Base-by-base conservation (phyloP, 2,113 vertebrate genomes). In the Sigmodon hispidus region DNA sequence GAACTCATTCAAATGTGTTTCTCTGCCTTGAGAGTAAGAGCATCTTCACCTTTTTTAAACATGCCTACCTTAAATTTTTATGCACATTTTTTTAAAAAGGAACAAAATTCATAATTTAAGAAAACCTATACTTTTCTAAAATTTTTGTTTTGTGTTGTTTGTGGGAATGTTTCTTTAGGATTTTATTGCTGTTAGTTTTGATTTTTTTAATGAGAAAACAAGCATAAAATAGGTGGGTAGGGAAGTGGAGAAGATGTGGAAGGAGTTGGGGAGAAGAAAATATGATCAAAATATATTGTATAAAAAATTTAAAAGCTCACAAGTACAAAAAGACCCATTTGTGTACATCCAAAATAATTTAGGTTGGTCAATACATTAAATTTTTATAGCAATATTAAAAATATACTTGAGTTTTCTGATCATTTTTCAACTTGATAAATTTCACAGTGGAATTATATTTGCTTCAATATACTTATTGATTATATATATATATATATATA, bases 51-150 rank as follows among this genome's bases (percentile, higher is more conserved):
- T 34, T 29, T 69, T 73, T 63, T 76, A 76, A 3, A 43, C 24
- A 76, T 24, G 12, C 77, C 55, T 79, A 7, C 61, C n/a, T 77
- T 48, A 77, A 77, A 84, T n/a, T 36, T 93, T n/a, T 88, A n/a
- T n/a, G n/a, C n/a, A n/a, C n/a, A n/a, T n/a, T n/a, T 36, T 93
- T n/a, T 88, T 72, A 36, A 40, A 94, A n/a, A 83, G 57, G 13
- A 48, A 29, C 48, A 52, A 77, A 52, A 21, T 8, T 8, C 48
- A 34, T 17, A 19, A 45, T 48, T 75, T 45, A 48, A 45, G 21
- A 73, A 52, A 52, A 61, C 1, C 19, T 79, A 5, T 79, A 22
- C 24, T 57, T 81, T 57, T 40, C 79, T 81, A 57, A 40, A 57
- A 81, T 36, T 55, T 55, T 80, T 36, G 17, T 52, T 80, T 80